These are phyloP conservation scores for Hoplias malabaricus DNA, from an alignment of 2,113 vertebrate species.

Conservation along the genomic window DNA sequence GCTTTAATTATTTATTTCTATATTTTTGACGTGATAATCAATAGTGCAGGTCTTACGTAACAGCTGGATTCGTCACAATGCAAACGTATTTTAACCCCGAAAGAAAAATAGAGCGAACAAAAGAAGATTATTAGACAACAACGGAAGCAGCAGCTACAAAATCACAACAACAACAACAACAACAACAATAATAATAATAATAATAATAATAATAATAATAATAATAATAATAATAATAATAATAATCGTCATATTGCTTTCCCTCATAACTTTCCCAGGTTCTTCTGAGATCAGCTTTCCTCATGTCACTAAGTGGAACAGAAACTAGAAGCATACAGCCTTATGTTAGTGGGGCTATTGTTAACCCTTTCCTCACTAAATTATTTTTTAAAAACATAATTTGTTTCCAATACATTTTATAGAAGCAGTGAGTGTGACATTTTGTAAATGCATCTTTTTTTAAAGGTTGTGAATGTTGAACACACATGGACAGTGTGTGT, in stretches of 20 bases:
- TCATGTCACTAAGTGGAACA: background rate
- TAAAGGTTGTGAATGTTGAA: too few species aligned
- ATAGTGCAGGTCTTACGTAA: slow-evolving; percentile 30
- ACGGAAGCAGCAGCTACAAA: background rate
- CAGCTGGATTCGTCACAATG: background rate
- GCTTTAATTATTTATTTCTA: too few species aligned
- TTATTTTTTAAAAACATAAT: too few species aligned
- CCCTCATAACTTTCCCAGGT: too few species aligned
- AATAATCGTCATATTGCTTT: background rate
- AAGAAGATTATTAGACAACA: background rate
- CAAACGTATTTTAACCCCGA: background rate
- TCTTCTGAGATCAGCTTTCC: slow-evolving; percentile 18
- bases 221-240: slow-evolving; percentile 23
- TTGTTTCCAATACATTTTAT: too few species aligned
- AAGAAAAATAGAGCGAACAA: background rate
- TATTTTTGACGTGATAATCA: slow-evolving; percentile 18
- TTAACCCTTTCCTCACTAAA: too few species aligned
- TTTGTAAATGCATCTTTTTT: too few species aligned
- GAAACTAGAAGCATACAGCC: too few species aligned
- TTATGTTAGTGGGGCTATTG: too few species aligned
- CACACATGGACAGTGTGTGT: too few species aligned
- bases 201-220: background rate
- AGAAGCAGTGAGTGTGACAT: too few species aligned
- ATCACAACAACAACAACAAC: background rate
- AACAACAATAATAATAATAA: slow-evolving; percentile 26